phyloP scores from a whole-genome alignment of 2,113 vertebrate species.

The Microcebus murinus region DNA sequence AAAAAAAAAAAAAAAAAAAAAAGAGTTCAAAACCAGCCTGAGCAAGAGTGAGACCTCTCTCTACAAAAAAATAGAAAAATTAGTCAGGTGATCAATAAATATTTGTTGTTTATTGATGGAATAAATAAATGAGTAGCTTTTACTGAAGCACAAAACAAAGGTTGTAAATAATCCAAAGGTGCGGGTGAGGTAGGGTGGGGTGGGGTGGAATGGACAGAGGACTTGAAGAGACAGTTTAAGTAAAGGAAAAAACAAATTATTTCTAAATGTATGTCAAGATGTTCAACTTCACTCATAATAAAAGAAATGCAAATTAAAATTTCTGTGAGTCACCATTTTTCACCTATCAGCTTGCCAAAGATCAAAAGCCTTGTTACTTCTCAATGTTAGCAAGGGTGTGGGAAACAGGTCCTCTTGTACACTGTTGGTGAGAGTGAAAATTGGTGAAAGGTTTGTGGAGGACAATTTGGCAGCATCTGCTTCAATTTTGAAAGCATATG shows the following conservation, averaged over 20 bases:
- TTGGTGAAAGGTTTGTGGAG: not conserved
- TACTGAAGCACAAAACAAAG: not conserved
- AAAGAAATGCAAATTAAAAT: not conserved
- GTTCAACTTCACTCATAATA: not conserved
- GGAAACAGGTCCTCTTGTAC: not conserved
- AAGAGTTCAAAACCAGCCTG: too few species aligned
- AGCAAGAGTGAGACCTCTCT: too few species aligned
- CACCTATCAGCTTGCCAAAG: not conserved
- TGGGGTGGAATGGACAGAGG: not conserved
- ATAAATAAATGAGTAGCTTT: not conserved
- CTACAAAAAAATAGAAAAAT: too few species aligned
- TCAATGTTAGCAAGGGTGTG: not conserved
- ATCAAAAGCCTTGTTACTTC: not conserved
- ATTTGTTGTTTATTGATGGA: not conserved
- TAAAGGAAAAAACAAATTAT: not conserved
- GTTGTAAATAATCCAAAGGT: not conserved
- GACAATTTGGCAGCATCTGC: not conserved
- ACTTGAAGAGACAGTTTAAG: not conserved
- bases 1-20: too few species aligned
- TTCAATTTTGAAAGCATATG: not conserved
- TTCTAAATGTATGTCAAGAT: not conserved
- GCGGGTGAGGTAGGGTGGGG: too few species aligned
- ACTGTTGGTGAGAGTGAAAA: not conserved
- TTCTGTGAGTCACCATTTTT: not conserved
- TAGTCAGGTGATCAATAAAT: not conserved